These are phyloP conservation scores for Mystacornis crossleyi DNA, from an alignment of 2,113 vertebrate genomes.

Conservation along the genomic window DNA sequence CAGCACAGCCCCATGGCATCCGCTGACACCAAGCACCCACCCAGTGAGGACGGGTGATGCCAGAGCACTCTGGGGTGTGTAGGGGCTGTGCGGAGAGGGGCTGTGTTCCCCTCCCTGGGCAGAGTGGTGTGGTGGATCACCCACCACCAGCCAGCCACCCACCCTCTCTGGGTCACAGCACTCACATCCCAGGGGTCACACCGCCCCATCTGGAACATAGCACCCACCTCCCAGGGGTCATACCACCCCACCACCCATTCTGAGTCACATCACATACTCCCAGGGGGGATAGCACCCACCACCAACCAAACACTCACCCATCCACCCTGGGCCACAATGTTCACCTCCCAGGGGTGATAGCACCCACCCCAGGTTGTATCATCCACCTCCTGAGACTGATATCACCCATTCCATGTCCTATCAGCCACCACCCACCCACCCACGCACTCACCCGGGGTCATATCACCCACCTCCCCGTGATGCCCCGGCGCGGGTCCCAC, in stretches of 20 bases:
- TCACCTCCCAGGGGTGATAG: too few relatives aligned
- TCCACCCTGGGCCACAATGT: too few relatives aligned
- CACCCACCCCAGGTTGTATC: background rate
- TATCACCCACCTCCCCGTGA: background rate
- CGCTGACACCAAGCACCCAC: fast-evolving
- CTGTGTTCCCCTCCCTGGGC: background rate
- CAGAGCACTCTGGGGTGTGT: background rate
- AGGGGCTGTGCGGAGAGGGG: fast-evolving
- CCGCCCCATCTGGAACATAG: background rate
- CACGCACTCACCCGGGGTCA: background rate
- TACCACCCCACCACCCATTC: background rate
- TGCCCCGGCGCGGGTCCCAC: fast-evolving
- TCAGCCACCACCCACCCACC: background rate
- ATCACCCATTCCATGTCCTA: background rate
- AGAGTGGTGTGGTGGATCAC: background rate
- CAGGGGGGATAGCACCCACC: background rate
- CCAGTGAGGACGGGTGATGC: background rate
- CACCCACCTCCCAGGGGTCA: background rate
- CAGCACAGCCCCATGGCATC: background rate
- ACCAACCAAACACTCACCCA: too few relatives aligned
- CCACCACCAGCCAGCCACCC: background rate
- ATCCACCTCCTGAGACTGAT: background rate
- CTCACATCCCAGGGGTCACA: background rate
- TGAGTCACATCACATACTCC: too few relatives aligned
- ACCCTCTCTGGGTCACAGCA: background rate